Conservation (phyloP, 1,140 invertebrate species). For the Epicauta chinensis region DNA sequence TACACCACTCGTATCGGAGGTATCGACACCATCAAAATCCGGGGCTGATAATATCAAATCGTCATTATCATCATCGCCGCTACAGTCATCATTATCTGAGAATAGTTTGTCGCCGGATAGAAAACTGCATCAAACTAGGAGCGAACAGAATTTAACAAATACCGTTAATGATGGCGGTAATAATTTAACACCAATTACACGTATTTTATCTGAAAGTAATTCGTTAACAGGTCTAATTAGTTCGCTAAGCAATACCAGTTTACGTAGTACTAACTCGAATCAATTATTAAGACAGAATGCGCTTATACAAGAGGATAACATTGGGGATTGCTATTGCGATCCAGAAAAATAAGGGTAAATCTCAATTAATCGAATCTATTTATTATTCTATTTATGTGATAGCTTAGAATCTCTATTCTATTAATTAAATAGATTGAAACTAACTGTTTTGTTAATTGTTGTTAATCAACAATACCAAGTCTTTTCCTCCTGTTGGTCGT, state of each 20-base stretch:
- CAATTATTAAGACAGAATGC: conserved; percentile 38
- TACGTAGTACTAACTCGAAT: conserved; percentile 25
- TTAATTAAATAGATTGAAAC: not conserved
- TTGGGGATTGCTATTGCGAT: conserved; percentile 38
- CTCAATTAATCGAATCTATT: not conserved
- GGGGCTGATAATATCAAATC: conserved; percentile 29
- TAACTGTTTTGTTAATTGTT: not conserved
- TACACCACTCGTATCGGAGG: conserved; percentile 42
- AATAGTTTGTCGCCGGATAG: conserved; percentile 32
- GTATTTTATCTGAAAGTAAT: conserved; percentile 31
- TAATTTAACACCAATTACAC: not conserved
- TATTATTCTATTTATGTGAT: too few species aligned
- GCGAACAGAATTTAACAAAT: conserved; percentile 26
- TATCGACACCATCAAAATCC: conserved; percentile 36
- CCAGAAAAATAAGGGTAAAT: conserved; percentile 22
- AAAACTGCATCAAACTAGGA: conserved; percentile 16
- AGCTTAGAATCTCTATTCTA: too few species aligned
- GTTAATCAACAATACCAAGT: conserved; percentile 36
- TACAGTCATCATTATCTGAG: conserved; percentile 29
- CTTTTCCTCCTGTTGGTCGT: conserved; percentile 23
- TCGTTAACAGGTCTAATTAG: conserved; percentile 19
- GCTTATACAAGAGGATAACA: conserved; percentile 34
- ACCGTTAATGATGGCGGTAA: conserved; percentile 11
- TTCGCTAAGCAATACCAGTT: conserved; percentile 22
- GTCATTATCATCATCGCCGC: conserved; percentile 30